Base-by-base conservation (phyloP, 2,113 vertebrate genomes). In the Eptesicus fuscus region DNA sequence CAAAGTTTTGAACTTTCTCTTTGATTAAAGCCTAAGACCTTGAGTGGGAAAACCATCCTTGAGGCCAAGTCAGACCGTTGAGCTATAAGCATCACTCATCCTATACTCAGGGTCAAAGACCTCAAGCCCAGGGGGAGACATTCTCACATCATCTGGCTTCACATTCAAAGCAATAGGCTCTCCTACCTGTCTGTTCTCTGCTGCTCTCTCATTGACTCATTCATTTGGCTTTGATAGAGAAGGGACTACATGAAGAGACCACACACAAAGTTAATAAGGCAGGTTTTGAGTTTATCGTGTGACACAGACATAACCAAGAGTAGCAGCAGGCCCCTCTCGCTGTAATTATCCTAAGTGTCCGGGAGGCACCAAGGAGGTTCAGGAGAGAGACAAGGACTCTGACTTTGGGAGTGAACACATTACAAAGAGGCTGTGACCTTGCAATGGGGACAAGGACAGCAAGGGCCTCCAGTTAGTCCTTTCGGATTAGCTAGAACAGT, bases 201-300 rank as follows among this genome's bases (percentile, higher is more conserved):
- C 18, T 22, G n/a, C 12, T 44, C 1, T 63, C 14, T 44, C 0
- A 0, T 37, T n/a, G 3, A 74, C 49, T n/a, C 47, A 9, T 28
- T 82, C n/a, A 6, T 9, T 47, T 35, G 67, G 10, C 20, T 86
- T 70, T 67, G 37, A 32, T 22, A 0, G 0, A 83, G 40, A 4
- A 70, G 42, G 12, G 14, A 2, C 7, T 28, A 40, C 0, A 0
- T 37, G 23, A 76, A 77, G 18, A n/a, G 12, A 74, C 32, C 3
- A 17, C 28, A 9, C 5, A 49, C 35, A 22, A n/a, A 82, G 65
- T 37, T 13, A 83, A 4, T 20, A 51, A 61, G 44, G 37, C n/a
- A 73, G 49, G 51, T 76, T 44, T 12, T 42, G 25, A 83, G 14
- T 20, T 18, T 83, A 7, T 76, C 44, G 1, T 25, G 7, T 32